Conservation (phyloP, 2,797 vertebrate genomes). For the Urophycis tenuis region DNA sequence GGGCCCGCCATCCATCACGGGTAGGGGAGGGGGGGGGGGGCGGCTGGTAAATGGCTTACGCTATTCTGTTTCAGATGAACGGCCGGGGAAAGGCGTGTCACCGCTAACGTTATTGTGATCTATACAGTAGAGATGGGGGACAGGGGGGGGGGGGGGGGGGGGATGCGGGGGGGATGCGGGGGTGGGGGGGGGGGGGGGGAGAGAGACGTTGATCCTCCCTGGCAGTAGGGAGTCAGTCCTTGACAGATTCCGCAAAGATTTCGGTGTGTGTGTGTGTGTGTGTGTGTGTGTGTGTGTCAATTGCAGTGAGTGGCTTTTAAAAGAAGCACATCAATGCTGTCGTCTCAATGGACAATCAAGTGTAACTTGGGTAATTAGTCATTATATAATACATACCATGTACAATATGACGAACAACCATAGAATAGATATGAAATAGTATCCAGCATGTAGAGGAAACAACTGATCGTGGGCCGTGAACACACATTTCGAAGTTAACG, state of each 20-base stretch:
- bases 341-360: not conserved
- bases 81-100: slow-evolving; percentile 65
- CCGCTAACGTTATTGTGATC: slow-evolving; percentile 67
- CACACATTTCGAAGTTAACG: not conserved
- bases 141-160: no score
- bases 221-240: not conserved
- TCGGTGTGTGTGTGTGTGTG: no score
- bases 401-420: no score
- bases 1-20: slow-evolving; percentile 67
- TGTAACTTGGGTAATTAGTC: not conserved
- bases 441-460: not conserved
- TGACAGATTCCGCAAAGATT: slow-evolving; percentile 4
- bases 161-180: not conserved
- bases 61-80: slow-evolving; percentile 71
- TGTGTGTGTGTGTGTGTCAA: no score
- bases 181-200: not conserved
- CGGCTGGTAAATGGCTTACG: slow-evolving; percentile 72
- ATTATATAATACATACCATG: no score
- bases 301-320: slow-evolving; percentile 9
- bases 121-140: slow-evolving; percentile 55
- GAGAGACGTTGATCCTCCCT: slow-evolving; percentile 16
- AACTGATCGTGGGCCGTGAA: not conserved
- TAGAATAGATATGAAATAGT: not conserved
- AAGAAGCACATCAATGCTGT: not conserved
- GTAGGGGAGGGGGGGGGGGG: no score